Conservation (phyloP, 1,140 invertebrate species). For the Lerema accius region DNA sequence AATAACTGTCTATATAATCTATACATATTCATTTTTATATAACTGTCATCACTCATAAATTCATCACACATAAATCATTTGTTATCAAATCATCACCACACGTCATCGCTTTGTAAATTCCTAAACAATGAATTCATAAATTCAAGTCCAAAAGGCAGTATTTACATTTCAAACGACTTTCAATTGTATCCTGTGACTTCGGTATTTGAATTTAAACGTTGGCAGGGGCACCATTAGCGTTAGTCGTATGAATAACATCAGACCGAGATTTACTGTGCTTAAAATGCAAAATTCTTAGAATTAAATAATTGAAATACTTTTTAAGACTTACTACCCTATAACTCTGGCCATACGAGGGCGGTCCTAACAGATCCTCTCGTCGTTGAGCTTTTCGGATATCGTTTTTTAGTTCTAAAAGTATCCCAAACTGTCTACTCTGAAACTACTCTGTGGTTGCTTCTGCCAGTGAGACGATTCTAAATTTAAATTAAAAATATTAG, state of each 20-base stretch:
- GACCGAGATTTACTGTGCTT: too few species aligned
- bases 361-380: too few species aligned
- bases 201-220: not conserved
- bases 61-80: conserved; percentile 10
- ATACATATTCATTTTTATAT: conserved; percentile 1
- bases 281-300: too few species aligned
- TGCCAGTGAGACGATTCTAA: not conserved
- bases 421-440: too few species aligned
- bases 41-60: not conserved
- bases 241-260: too few species aligned
- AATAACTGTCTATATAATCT: conserved; percentile 1
- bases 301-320: too few species aligned
- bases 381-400: too few species aligned
- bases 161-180: conserved; percentile 46
- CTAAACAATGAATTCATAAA: not conserved
- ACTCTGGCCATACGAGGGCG: too few species aligned
- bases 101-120: conserved; percentile 5
- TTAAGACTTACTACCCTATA: too few species aligned
- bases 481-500: not conserved
- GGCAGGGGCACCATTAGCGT: not conserved
- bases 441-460: too few species aligned
- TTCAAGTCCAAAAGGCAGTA: conserved; percentile 76
- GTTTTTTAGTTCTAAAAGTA: too few species aligned
- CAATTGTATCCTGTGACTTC: not conserved
- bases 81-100: conserved; percentile 19